Base-by-base conservation (phyloP, 2,113 vertebrate genomes). In the Rhinoptilus africanus region DNA sequence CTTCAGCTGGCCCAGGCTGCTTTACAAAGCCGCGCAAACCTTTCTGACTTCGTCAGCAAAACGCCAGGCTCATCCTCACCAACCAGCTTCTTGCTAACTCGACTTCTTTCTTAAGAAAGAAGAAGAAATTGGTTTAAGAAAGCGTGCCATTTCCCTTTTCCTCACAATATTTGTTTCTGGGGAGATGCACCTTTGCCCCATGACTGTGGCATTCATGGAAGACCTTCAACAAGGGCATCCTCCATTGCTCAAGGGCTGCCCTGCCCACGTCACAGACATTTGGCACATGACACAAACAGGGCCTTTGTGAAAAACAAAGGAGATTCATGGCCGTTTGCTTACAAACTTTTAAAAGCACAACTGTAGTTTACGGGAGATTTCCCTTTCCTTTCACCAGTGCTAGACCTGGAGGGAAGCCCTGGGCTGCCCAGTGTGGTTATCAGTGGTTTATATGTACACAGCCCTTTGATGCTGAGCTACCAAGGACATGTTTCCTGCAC, bases 221-320 rank as follows among this genome's bases (percentile, higher is more conserved):
- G 5, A 18, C 16, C 43, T 17, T 13, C 41, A 37, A 3, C 0
- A 1, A 0, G 9, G 12, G 20, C 22, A 48, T 20, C 32, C 41
- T 51, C 45, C 8, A 0, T 5, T 21, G 14, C 80, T 62, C 3
- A 5, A 41, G 83, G 68, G 60, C 47, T 56, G 60, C 35, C 21
- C 12, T 66, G 21, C 59, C 48, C 43, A 10, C 54, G 9, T 60
- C 47, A 43, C 68, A 64, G 34, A 41, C 26, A 4, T 7, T 27
- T 4, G 2, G 43, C 41, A 56, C 20, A 4, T 14, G 24, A 62
- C 85, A 34, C 57, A 22, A 54, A 17, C n/a, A 68, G 43, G 5
- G 5, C 41, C 23, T 37, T 24, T 5, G 37, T 9, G 67, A 21
- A 26, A n/a, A 76, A n/a, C 64, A 92, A 86, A 66, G 39, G 22